A percentile compares a stretch with the other conserved stretches of the same genome.
phyloP scores from a whole-genome alignment of 2,113 vertebrate species.

The Crocuta crocuta region DNA sequence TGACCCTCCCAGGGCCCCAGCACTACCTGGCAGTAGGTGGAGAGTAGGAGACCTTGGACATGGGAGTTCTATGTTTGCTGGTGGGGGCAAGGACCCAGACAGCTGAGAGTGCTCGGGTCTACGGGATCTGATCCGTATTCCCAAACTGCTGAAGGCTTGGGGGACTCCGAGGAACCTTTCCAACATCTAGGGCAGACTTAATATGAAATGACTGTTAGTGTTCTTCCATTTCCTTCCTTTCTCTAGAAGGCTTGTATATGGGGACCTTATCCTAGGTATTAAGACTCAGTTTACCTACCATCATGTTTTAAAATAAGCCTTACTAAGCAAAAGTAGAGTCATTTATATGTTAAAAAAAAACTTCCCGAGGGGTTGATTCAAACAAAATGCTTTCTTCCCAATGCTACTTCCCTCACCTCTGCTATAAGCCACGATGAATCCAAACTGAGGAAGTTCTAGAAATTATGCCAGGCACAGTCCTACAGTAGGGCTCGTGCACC shows the following conservation, averaged over 20 bases:
- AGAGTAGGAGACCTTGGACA: not conserved
- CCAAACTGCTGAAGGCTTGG: not conserved
- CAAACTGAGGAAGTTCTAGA: not conserved
- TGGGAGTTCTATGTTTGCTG: not conserved
- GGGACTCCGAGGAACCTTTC: not conserved
- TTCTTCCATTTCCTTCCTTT: not conserved
- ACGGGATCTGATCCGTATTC: constrained; percentile 17
- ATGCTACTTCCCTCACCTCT: not conserved
- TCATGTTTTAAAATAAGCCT: not conserved
- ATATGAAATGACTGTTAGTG: not conserved
- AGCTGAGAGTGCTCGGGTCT: not conserved
- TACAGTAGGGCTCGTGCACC: not conserved
- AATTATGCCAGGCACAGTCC: not conserved
- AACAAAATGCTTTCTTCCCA: not conserved
- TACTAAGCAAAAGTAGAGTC: not conserved
- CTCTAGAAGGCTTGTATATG: not conserved
- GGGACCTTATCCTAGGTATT: not conserved
- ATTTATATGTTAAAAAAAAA: not conserved
- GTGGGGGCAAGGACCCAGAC: not conserved
- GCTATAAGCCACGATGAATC: not conserved
- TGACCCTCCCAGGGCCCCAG: not conserved
- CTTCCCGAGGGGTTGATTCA: not conserved
- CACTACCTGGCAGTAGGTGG: not conserved
- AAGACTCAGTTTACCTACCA: not conserved
- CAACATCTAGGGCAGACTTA: not conserved